These are phyloP conservation scores for Microplitis manilae DNA, from an alignment of 2,888 invertebrate species.

Conservation along the genomic window DNA sequence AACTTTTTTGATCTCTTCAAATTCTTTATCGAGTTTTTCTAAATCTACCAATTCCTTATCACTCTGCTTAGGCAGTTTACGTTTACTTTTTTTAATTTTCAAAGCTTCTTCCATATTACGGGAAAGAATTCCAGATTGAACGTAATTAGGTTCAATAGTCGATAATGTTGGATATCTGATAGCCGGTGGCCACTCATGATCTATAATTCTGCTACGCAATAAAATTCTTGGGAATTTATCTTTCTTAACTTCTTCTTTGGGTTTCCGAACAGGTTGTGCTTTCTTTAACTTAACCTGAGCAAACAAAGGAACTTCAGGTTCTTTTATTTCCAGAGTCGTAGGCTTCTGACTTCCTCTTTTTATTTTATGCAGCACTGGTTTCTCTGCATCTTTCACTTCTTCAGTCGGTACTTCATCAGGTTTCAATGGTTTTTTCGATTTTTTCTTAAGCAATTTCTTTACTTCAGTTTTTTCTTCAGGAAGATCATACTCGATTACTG, in stretches of 20 bases:
- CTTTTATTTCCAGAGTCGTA: conserved; percentile 76
- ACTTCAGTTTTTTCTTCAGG: conserved; percentile 1
- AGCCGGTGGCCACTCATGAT: conserved; percentile 78
- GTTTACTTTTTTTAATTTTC: conserved; percentile 76
- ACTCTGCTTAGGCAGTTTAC: conserved; percentile 74
- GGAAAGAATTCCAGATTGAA: conserved; percentile 79
- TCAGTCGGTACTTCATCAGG: conserved; percentile 59
- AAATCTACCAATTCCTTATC: conserved; percentile 75
- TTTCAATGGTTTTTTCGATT: conserved; percentile 36
- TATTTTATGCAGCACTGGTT: conserved; percentile 74
- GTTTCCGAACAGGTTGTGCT: conserved; percentile 68
- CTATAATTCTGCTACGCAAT: conserved; percentile 80
- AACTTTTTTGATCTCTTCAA: conserved; percentile 69
- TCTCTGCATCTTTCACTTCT: conserved; percentile 53
- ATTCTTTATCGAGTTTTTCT: conserved; percentile 76
- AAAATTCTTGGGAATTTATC: conserved; percentile 78
- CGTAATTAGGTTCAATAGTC: conserved; percentile 73
- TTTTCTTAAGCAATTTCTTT: conserved; percentile 61
- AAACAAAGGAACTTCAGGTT: conserved; percentile 76
- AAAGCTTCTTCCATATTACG: conserved; percentile 82
- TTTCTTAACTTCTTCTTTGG: conserved; percentile 69
- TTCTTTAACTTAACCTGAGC: conserved; percentile 81
- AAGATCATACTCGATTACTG: conserved; percentile 50
- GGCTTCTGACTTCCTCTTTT: conserved; percentile 77
- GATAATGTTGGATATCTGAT: conserved; percentile 73